phyloP scores from a whole-genome alignment of 35 echinoderm and acorn worm species.

The Acanthaster planci region DNA sequence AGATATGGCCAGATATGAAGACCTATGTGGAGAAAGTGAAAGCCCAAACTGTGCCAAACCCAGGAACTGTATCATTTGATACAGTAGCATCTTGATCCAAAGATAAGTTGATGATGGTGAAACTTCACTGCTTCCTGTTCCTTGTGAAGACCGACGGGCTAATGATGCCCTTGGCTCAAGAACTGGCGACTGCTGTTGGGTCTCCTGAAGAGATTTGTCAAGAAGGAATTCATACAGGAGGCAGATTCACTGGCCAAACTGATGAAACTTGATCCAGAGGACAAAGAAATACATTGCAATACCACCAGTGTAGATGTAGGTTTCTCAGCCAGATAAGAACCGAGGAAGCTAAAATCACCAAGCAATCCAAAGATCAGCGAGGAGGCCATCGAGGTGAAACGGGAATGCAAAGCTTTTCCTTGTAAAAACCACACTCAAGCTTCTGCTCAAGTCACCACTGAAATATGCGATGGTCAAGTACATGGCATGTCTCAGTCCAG shows the following conservation, averaged over 20 bases:
- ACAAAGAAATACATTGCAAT: constrained; percentile 40
- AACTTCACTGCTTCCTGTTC: constrained; percentile 48
- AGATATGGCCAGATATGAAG: constrained; percentile 35
- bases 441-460: constrained; percentile 21
- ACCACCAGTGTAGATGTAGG: constrained; percentile 50
- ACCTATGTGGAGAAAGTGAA: constrained; percentile 34
- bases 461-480: neutral
- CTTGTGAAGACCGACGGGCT: constrained; percentile 53
- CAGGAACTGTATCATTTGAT: constrained; percentile 57
- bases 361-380: constrained; percentile 57
- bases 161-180: constrained; percentile 58
- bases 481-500: neutral
- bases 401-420: neutral
- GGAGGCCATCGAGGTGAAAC: constrained; percentile 49
- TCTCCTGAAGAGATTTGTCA: constrained; percentile 68
- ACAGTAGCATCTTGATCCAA: constrained; percentile 38
- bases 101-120: constrained; percentile 37
- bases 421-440: neutral
- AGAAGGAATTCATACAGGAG: constrained; percentile 42
- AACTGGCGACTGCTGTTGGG: constrained; percentile 38
- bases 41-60: constrained; percentile 43
- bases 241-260: constrained; percentile 43
- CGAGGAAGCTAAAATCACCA: constrained; percentile 24
- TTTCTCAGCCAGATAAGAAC: constrained; percentile 39
- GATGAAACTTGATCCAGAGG: constrained; percentile 51